Percentiles rank a stretch among this genome's conserved stretches.
These are phyloP conservation scores for Lagopus muta DNA, from an alignment of 2,113 vertebrate genomes.

Conservation along the genomic window DNA sequence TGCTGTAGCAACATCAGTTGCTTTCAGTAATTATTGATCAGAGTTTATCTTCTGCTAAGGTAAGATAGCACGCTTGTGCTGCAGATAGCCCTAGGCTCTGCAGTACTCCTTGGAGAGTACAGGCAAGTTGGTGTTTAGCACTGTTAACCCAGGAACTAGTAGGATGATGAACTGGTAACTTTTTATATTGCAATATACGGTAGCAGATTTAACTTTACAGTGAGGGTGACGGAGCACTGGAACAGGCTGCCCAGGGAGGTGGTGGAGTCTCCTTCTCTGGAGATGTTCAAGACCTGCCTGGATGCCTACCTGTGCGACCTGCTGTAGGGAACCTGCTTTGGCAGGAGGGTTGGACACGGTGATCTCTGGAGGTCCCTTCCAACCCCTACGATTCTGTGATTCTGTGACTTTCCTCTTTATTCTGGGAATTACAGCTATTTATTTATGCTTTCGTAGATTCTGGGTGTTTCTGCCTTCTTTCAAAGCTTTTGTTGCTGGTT, in stretches of 20 bases:
- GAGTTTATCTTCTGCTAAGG: background rate
- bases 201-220: background rate
- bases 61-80: background rate
- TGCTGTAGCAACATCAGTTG: background rate
- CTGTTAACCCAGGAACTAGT: fast-evolving
- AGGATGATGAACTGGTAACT: background rate
- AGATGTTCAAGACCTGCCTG: too few species aligned
- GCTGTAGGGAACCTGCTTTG: too few species aligned
- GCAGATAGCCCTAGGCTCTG: fast-evolving
- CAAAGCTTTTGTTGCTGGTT: background rate
- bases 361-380: too few species aligned
- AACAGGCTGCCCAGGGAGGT: too few species aligned
- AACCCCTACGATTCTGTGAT: too few species aligned
- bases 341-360: too few species aligned
- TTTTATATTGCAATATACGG: fast-evolving
- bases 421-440: background rate
- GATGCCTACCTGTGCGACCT: too few species aligned
- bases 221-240: too few species aligned
- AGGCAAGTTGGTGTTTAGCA: background rate
- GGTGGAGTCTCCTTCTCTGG: too few species aligned
- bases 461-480: background rate
- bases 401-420: background rate
- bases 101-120: fast-evolving
- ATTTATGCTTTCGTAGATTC: background rate
- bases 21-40: background rate